A percentile compares a stretch with the other conserved stretches of the same genome.
Conservation (phyloP, 1,140 invertebrate genomes). For the Bicyclus anynana region DNA sequence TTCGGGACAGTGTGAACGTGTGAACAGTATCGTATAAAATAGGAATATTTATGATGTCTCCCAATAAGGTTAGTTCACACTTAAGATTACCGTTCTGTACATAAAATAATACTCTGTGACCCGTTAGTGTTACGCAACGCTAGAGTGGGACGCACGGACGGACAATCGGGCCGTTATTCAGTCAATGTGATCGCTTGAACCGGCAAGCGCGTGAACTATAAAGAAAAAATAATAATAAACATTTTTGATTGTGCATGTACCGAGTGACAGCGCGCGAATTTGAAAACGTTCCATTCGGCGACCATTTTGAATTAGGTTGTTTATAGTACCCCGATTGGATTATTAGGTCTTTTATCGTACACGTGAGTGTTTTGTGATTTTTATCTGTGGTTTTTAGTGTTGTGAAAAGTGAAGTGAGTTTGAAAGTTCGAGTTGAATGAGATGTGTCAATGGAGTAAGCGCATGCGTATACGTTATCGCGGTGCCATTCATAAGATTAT, state of each 20-base stretch:
- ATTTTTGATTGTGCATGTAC: slow-evolving; percentile 9
- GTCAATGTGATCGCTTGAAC: slow-evolving; percentile 49
- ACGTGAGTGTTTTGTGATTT: slow-evolving; percentile 11
- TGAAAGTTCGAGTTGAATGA: slow-evolving; percentile 26
- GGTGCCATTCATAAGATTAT: slow-evolving; percentile 41
- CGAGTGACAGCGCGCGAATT: slow-evolving; percentile 23
- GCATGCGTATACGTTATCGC: slow-evolving; percentile 36
- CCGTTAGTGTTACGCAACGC: slow-evolving; percentile 66
- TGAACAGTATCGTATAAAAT: neutral
- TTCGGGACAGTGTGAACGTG: neutral
- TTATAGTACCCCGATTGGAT: neutral
- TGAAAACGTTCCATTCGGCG: slow-evolving; percentile 12
- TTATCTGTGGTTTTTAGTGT: slow-evolving; percentile 10
- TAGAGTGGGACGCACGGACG: slow-evolving; percentile 51
- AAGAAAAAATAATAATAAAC: slow-evolving; percentile 30
- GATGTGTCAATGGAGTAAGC: slow-evolving; percentile 61
- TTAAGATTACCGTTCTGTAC: slow-evolving; percentile 39
- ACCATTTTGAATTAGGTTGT: slow-evolving; percentile 4
- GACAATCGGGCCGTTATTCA: slow-evolving; percentile 54
- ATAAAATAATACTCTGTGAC: slow-evolving; percentile 57
- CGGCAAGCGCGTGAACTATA: slow-evolving; percentile 35
- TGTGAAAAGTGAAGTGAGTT: neutral
- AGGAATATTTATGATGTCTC: slow-evolving; percentile 2
- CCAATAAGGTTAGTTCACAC: slow-evolving; percentile 11
- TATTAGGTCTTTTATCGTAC: slow-evolving; percentile 2